phyloP scores from a whole-genome alignment of 2,797 vertebrate species.

The Scomberomorus guttatus region DNA sequence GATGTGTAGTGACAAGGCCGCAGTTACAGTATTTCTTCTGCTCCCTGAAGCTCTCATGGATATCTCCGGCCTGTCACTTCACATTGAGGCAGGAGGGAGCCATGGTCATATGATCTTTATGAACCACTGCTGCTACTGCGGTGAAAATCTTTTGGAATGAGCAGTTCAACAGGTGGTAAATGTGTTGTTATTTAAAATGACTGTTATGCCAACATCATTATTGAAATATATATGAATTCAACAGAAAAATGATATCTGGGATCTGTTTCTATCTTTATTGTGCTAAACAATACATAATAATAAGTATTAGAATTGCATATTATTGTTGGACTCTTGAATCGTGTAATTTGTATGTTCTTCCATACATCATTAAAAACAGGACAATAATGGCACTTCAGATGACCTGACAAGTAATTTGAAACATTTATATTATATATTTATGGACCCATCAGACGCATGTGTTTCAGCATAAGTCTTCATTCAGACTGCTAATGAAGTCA shows the following conservation, averaged over 20 bases:
- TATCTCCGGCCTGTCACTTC: constrained; percentile 52
- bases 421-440: constrained; percentile 60
- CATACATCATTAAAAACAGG: constrained; percentile 13
- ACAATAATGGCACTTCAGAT: background rate
- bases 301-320: no score
- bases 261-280: background rate
- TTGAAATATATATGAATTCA: background rate
- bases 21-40: constrained; percentile 46
- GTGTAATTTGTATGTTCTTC: background rate
- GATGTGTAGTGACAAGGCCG: constrained; percentile 59
- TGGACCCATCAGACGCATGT: constrained; percentile 62
- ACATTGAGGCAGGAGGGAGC: constrained; percentile 26
- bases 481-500: constrained; percentile 63
- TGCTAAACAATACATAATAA: background rate
- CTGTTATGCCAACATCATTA: background rate
- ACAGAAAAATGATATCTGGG: background rate
- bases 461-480: constrained; percentile 53
- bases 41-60: constrained; percentile 45
- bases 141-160: background rate
- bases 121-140: constrained; percentile 1
- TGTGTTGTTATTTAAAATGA: background rate
- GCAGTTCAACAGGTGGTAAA: constrained; percentile 11
- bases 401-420: constrained; percentile 41
- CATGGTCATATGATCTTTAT: constrained; percentile 29
- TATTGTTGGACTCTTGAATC: background rate